Conservation (phyloP, 23 tunicate species). For the Halocynthia aurantium region DNA sequence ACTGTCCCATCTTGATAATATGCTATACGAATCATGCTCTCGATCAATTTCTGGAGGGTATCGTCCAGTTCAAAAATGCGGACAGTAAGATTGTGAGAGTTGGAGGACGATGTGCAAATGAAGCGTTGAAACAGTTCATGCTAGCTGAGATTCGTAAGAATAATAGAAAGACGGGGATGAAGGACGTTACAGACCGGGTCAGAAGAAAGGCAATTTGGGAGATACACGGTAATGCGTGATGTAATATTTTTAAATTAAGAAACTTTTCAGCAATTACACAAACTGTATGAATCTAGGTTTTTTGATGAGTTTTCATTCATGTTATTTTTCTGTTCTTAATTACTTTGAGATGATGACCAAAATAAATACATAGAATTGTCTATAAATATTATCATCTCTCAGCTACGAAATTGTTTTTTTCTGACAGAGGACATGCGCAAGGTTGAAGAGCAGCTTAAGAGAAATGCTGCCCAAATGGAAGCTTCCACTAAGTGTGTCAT, state of each 20-base stretch:
- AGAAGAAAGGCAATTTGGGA: slow-evolving; percentile 42
- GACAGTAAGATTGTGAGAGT: slow-evolving; percentile 48
- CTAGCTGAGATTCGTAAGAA: slow-evolving; percentile 27
- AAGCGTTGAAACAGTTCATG: slow-evolving; percentile 44
- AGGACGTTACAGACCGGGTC: neutral
- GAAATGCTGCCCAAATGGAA: slow-evolving; percentile 19
- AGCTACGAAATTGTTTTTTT: too few species aligned
- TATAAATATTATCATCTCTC: too few species aligned
- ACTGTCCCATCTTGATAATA: slow-evolving; percentile 54
- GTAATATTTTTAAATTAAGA: too few species aligned
- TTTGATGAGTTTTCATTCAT: too few species aligned
- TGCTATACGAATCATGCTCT: slow-evolving; percentile 97
- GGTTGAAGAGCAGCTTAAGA: slow-evolving; percentile 1
- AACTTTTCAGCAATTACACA: too few species aligned
- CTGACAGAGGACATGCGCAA: slow-evolving; percentile 32
- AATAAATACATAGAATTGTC: too few species aligned
- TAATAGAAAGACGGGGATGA: neutral
- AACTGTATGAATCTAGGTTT: too few species aligned
- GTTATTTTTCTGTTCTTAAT: too few species aligned
- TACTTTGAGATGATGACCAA: too few species aligned
- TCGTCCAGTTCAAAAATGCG: slow-evolving; percentile 28
- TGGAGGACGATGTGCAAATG: slow-evolving; percentile 74
- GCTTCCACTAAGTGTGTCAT: slow-evolving; percentile 39
- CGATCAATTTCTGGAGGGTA: slow-evolving; percentile 95
- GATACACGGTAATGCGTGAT: slow-evolving; percentile 11